Percentiles rank a stretch among this genome's conserved stretches.
Evolutionary conservation across 2,888 invertebrate species (phyloP).

Genomic region (Romanomermis culicivorax): DNA sequence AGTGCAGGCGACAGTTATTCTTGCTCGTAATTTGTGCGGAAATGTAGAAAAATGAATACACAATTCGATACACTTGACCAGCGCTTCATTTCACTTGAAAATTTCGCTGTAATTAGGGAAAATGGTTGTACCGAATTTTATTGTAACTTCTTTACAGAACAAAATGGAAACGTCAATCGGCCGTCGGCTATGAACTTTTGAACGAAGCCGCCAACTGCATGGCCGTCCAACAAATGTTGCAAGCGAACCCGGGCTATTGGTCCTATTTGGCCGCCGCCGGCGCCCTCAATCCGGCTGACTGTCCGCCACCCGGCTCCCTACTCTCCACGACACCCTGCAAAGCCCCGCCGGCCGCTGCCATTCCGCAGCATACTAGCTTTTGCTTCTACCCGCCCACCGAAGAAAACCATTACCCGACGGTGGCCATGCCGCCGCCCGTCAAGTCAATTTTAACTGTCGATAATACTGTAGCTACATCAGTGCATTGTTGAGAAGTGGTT

Average conservation of each 20-base stretch:
- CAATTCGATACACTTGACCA: too few relatives aligned
- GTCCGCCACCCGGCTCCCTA: not conserved
- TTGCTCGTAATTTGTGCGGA: not conserved
- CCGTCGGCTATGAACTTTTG: conserved; percentile 80
- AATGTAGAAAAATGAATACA: not conserved
- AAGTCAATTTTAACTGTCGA: not conserved
- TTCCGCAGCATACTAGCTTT: not conserved
- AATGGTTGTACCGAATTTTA: too few relatives aligned
- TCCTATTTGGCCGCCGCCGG: not conserved
- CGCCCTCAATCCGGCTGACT: not conserved
- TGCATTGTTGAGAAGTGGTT: not conserved
- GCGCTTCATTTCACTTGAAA: too few relatives aligned
- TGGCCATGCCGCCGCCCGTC: not conserved
- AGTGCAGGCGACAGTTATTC: not conserved
- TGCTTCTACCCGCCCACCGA: not conserved
- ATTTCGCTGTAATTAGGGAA: too few relatives aligned
- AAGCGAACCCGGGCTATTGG: conserved; percentile 26
- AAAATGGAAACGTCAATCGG: conserved; percentile 97
- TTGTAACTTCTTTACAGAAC: conserved; percentile 45
- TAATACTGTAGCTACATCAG: not conserved
- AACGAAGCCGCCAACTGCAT: conserved; percentile 95
- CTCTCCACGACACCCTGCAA: not conserved
- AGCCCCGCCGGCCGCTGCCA: too few relatives aligned
- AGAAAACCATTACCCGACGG: conserved; percentile 4
- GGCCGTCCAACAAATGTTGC: conserved; percentile 68